A percentile compares a stretch with the other conserved stretches of the same genome.
These are phyloP conservation scores for Todus mexicanus DNA, from an alignment of 2,797 vertebrate genomes.

Conservation along the genomic window DNA sequence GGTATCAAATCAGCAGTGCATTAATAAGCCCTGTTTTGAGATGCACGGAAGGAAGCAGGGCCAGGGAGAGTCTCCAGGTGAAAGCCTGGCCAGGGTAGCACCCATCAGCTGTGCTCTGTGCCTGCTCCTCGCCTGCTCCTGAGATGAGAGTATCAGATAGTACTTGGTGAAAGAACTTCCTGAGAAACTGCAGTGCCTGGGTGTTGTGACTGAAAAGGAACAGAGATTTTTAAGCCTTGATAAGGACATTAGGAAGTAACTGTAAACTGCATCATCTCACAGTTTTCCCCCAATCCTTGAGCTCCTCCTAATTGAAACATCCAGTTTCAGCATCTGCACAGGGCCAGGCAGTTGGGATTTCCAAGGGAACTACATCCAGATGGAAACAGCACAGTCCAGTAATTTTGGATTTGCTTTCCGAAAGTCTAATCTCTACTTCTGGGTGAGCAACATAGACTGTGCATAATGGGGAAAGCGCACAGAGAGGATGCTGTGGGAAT, in stretches of 20 bases:
- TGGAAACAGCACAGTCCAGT: background rate
- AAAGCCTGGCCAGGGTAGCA: background rate
- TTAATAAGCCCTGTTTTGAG: background rate
- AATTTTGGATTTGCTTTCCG: background rate
- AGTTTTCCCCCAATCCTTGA: background rate
- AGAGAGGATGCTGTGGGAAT: background rate
- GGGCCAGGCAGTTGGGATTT: background rate
- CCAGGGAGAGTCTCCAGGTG: background rate
- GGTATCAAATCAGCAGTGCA: background rate
- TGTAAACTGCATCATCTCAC: background rate
- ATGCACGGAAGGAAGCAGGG: background rate
- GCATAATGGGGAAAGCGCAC: background rate
- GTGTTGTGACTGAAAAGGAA: background rate
- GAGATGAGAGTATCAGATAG: rapidly evolving
- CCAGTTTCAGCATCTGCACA: background rate
- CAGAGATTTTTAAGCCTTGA: background rate
- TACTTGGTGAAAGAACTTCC: rapidly evolving
- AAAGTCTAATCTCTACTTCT: background rate
- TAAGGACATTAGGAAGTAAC: background rate
- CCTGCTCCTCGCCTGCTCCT: background rate
- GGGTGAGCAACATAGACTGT: background rate
- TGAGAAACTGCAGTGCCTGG: background rate
- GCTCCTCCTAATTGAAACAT: background rate
- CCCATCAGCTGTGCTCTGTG: background rate
- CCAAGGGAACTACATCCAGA: background rate